Percentiles rank a stretch among this genome's conserved stretches.
phyloP scores from a whole-genome alignment of 2,797 vertebrate species.

The Manis javanica region DNA sequence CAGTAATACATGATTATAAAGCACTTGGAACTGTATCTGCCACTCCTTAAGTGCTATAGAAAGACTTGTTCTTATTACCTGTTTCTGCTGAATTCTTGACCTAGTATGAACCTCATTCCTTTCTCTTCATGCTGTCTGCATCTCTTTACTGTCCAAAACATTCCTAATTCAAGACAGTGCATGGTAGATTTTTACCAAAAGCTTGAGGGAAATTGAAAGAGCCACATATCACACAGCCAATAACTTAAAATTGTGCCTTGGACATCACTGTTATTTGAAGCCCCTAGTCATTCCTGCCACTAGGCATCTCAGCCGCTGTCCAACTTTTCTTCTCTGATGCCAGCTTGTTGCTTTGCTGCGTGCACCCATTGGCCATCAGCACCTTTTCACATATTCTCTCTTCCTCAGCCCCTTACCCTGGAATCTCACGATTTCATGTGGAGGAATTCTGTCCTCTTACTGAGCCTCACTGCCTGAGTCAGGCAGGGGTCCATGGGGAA shows the following conservation, averaged over 20 bases:
- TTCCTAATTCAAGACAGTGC: not conserved
- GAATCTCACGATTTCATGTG: not conserved
- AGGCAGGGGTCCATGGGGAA: rapidly evolving
- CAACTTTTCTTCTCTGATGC: not conserved
- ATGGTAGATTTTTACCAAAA: not conserved
- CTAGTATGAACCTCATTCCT: not conserved
- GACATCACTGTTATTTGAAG: not conserved
- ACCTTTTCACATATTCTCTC: not conserved
- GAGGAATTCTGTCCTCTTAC: not conserved
- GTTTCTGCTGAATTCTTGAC: not conserved
- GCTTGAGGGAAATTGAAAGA: not conserved
- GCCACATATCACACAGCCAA: not conserved
- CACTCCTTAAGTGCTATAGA: not conserved
- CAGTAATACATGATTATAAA: not conserved
- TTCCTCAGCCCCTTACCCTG: not conserved
- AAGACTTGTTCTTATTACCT: not conserved
- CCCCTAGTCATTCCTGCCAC: not conserved
- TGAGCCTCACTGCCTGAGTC: not conserved
- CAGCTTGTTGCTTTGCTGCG: not conserved
- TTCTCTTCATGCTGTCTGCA: not conserved
- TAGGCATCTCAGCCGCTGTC: not conserved
- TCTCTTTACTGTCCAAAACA: not conserved
- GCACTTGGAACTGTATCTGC: not conserved
- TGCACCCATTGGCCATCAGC: not conserved
- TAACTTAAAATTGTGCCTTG: not conserved